phyloP scores from a whole-genome alignment of 2,113 vertebrate species.

The Calyptommatus sinebrachiatus region DNA sequence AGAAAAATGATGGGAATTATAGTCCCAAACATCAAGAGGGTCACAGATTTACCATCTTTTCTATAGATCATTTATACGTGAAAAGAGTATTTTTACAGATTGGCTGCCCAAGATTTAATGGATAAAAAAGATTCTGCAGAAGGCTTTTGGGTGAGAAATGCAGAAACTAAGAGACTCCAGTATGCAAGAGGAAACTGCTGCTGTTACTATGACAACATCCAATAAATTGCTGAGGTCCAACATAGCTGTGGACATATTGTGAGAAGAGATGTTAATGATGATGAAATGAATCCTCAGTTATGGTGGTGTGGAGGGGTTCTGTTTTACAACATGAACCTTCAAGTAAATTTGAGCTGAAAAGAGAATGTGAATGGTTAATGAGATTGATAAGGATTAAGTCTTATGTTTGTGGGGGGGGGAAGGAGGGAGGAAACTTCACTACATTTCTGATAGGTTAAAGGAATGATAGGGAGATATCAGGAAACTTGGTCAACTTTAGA shows the following conservation, averaged over 20 bases:
- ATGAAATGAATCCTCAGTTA: neutral
- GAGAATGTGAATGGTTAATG: neutral
- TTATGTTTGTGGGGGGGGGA: too few relatives aligned
- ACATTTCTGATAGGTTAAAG: too few relatives aligned
- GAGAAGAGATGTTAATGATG: neutral
- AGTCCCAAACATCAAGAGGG: neutral
- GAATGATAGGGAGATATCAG: too few relatives aligned
- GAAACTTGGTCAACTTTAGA: too few relatives aligned
- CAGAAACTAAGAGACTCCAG: conserved; percentile 1
- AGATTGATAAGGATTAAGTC: too few relatives aligned
- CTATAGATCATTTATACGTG: neutral
- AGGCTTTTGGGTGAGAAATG: neutral
- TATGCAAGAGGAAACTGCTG: neutral
- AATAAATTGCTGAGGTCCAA: conserved; percentile 7
- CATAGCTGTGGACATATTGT: conserved; percentile 7
- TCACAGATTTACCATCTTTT: too few relatives aligned
- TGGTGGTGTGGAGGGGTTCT: neutral
- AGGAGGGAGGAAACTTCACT: too few relatives aligned
- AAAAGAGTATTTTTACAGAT: neutral
- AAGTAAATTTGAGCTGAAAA: neutral
- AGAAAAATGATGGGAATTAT: too few relatives aligned
- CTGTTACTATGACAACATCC: conserved; percentile 24
- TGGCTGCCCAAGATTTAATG: neutral
- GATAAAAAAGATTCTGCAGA: neutral
- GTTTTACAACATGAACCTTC: neutral